Evolutionary conservation across 1,140 invertebrate genomes (phyloP).

Genomic region (Polypedilum vanderplanki): DNA sequence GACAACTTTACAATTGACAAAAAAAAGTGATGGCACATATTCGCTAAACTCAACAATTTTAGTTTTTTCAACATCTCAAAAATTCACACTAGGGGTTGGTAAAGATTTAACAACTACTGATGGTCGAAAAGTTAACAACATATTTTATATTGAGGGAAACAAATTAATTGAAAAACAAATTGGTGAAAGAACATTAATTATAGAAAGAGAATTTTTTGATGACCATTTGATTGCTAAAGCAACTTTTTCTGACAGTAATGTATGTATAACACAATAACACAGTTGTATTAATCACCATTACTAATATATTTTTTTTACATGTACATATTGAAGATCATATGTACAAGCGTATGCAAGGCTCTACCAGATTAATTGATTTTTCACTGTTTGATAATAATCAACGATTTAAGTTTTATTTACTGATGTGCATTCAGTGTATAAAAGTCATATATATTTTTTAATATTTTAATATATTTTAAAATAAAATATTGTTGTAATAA

Average conservation of each 20-base stretch:
- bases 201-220: slow-evolving; percentile 14
- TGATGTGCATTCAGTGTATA: no score
- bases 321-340: neutral
- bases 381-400: no score
- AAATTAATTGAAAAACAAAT: slow-evolving; percentile 27
- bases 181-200: slow-evolving; percentile 6
- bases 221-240: slow-evolving; percentile 20
- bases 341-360: neutral
- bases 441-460: no score
- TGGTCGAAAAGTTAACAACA: slow-evolving; percentile 23
- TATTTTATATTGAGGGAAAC: slow-evolving; percentile 20
- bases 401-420: no score
- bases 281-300: neutral
- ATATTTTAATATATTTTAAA: no score
- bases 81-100: neutral
- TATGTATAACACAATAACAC: no score
- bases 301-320: neutral
- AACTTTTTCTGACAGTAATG: neutral
- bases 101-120: slow-evolving; percentile 19
- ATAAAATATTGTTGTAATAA: no score
- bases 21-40: neutral
- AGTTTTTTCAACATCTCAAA: neutral
- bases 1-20: neutral
- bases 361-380: neutral
- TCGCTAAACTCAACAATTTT: slow-evolving; percentile 12